These are phyloP conservation scores for Oncorhynchus kisutch DNA, from an alignment of 2,113 vertebrate genomes.

Conservation along the genomic window DNA sequence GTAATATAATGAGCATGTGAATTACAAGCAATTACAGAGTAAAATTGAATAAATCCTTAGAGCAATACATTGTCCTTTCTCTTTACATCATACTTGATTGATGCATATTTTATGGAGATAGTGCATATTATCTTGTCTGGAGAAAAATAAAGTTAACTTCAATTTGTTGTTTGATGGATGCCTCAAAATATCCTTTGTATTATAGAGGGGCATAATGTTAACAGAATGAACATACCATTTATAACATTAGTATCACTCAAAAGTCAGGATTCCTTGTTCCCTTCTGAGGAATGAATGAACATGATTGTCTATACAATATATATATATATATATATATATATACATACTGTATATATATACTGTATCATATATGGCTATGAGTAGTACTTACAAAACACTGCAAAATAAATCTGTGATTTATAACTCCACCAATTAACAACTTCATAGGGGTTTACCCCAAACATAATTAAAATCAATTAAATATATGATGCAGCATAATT, in stretches of 20 bases:
- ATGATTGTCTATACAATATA: too few relatives aligned
- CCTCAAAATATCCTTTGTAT: constrained; percentile 8
- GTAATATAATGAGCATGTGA: constrained; percentile 85
- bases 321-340: too few relatives aligned
- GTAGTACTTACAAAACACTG: too few relatives aligned
- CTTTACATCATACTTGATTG: constrained; percentile 67
- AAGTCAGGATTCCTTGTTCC: neutral
- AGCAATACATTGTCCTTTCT: constrained; percentile 75
- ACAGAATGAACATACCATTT: neutral
- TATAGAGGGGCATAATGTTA: neutral
- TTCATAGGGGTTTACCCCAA: too few relatives aligned
- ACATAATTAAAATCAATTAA: too few relatives aligned
- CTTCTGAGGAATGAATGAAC: neutral
- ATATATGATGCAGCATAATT: too few relatives aligned
- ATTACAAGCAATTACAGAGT: constrained; percentile 86
- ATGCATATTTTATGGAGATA: constrained; percentile 63
- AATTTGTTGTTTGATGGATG: constrained; percentile 33
- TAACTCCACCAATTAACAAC: too few relatives aligned
- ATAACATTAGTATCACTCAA: neutral
- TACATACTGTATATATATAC: too few relatives aligned
- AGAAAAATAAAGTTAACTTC: neutral
- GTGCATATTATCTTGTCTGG: constrained; percentile 40
- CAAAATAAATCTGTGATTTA: too few relatives aligned
- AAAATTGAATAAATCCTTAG: constrained; percentile 85
- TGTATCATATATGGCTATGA: too few relatives aligned